A percentile compares a stretch with the other conserved stretches of the same genome.
These are phyloP conservation scores for Priocnemis perturbator DNA, from an alignment of 2,888 invertebrate species.

Conservation along the genomic window DNA sequence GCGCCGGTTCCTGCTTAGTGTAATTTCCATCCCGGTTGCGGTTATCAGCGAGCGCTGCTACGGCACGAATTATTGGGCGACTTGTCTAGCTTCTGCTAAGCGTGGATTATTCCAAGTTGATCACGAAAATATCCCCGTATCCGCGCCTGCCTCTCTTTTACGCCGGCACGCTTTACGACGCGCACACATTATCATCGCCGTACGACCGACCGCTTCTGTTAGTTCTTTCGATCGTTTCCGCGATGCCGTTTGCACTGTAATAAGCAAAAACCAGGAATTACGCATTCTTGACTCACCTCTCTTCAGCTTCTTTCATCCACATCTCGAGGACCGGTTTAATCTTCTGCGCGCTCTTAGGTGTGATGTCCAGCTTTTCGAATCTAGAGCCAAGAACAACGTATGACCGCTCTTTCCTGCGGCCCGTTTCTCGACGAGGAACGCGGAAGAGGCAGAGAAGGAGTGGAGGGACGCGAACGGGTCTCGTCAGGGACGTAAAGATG, in stretches of 20 bases:
- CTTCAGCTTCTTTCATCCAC: slow-evolving; percentile 99
- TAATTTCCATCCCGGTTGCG: too few species aligned
- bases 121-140: too few species aligned
- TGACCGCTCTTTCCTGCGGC: slow-evolving; percentile 33
- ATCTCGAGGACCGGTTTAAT: slow-evolving; percentile 98
- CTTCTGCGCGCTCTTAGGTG: slow-evolving; percentile 99
- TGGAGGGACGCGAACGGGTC: too few species aligned
- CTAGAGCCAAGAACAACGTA: slow-evolving; percentile 82
- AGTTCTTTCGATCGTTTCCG: too few species aligned
- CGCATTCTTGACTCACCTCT: slow-evolving; percentile 81
- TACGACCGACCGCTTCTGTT: too few species aligned
- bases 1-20: neutral
- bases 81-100: too few species aligned
- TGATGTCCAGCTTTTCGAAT: slow-evolving; percentile 99
- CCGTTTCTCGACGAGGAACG: neutral
- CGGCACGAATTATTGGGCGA: too few species aligned
- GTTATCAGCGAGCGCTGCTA: too few species aligned
- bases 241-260: neutral
- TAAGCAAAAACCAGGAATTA: neutral
- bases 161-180: too few species aligned
- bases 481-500: neutral
- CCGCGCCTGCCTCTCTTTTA: too few species aligned
- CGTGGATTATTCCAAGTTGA: too few species aligned
- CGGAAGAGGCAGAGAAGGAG: neutral
- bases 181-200: too few species aligned